Conservation (phyloP, 2,797 vertebrate genomes). For the Manis crassicaudata region DNA sequence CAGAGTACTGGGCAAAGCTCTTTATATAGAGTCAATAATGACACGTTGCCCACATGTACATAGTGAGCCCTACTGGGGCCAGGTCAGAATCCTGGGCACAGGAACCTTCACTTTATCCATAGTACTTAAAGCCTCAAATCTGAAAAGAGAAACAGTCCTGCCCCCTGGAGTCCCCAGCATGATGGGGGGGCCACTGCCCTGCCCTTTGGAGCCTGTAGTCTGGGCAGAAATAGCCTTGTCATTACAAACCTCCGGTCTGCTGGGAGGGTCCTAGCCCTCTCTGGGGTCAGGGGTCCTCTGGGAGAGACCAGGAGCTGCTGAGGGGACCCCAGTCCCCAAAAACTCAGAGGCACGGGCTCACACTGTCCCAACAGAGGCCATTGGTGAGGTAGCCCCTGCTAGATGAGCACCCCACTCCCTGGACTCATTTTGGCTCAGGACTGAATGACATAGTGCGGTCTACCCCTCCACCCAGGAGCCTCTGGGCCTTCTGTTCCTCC, state of each 20-base stretch:
- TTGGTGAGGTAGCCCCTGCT: background rate
- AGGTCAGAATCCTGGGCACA: too few relatives aligned
- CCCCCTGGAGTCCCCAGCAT: too few relatives aligned
- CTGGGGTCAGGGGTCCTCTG: background rate
- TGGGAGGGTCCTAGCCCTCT: background rate
- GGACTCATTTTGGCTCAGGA: background rate
- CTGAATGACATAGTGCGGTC: background rate
- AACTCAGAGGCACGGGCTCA: background rate
- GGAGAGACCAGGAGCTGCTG: background rate
- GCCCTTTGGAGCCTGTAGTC: background rate
- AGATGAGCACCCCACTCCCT: accelerated
- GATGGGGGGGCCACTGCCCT: background rate
- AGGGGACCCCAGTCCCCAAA: background rate
- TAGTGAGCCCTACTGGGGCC: too few relatives aligned
- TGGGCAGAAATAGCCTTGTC: background rate
- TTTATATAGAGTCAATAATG: too few relatives aligned
- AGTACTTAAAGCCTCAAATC: background rate
- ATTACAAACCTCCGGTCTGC: background rate
- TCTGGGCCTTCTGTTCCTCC: background rate
- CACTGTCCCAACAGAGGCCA: background rate
- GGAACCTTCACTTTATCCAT: too few relatives aligned
- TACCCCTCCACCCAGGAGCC: accelerated
- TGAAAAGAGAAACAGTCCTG: background rate
- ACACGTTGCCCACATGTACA: too few relatives aligned
- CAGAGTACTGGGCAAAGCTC: too few relatives aligned